A percentile compares a stretch with the other conserved stretches of the same genome.
These are phyloP conservation scores for Paradisaea rubra DNA, from an alignment of 2,113 vertebrate genomes.

Conservation along the genomic window DNA sequence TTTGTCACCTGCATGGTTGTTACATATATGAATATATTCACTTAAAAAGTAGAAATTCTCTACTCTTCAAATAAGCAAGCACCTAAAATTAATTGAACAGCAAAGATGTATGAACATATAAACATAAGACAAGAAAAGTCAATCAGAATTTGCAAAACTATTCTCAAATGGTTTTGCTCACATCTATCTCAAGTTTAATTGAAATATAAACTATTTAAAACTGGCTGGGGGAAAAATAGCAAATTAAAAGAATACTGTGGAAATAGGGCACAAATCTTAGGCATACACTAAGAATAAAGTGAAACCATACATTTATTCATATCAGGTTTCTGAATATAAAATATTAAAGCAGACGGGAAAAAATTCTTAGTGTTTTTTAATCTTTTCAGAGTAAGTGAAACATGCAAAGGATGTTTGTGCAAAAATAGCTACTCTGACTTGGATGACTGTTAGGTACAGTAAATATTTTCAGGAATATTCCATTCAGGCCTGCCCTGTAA, in stretches of 20 bases:
- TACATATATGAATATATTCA: not conserved
- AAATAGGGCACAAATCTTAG: constrained; percentile 6
- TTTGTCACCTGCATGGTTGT: not conserved
- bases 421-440: not conserved
- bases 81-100: not conserved
- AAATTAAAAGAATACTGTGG: not conserved
- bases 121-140: not conserved
- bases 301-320: not conserved
- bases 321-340: not conserved
- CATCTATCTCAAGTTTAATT: not conserved
- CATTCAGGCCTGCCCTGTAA: not conserved
- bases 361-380: not conserved
- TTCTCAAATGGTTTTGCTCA: not conserved
- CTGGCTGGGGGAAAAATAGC: not conserved
- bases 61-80: not conserved
- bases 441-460: not conserved
- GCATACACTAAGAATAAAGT: not conserved
- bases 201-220: not conserved
- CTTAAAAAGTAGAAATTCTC: not conserved
- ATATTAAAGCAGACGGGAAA: not conserved
- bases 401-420: not conserved
- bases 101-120: not conserved
- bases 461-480: not conserved
- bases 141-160: not conserved
- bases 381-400: constrained; percentile 11